These are phyloP conservation scores for Silvanus unidentatus DNA, from an alignment of 2,888 invertebrate genomes.

Conservation along the genomic window DNA sequence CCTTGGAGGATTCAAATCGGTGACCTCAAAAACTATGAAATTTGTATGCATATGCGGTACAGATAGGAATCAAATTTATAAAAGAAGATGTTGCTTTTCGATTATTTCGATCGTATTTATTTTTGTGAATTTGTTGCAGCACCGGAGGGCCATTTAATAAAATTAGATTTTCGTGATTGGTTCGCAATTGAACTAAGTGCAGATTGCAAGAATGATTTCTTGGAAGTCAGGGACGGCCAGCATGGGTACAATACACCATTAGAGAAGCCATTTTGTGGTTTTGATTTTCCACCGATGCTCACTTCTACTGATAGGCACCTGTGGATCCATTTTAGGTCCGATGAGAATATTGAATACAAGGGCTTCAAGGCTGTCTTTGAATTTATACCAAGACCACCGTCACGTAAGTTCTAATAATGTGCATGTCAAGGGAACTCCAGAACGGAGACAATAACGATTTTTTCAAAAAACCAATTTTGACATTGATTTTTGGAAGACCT, in stretches of 20 bases:
- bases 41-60: too few relatives aligned
- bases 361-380: constrained; percentile 76
- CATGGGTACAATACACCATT: constrained; percentile 66
- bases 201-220: constrained; percentile 71
- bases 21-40: too few relatives aligned
- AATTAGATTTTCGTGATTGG: constrained; percentile 73
- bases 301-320: constrained; percentile 67
- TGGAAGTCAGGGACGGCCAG: constrained; percentile 78
- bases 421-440: too few relatives aligned
- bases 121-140: constrained; percentile 38
- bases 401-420: constrained; percentile 49
- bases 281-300: constrained; percentile 65
- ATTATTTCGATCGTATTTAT: too few relatives aligned
- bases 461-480: too few relatives aligned
- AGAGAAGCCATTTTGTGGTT: constrained; percentile 59
- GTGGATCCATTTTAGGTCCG: constrained; percentile 75
- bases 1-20: too few relatives aligned
- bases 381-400: constrained; percentile 55
- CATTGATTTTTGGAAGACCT: too few relatives aligned
- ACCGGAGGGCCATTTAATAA: constrained; percentile 60
- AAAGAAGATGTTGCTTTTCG: too few relatives aligned
- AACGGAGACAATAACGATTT: too few relatives aligned
- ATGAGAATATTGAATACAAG: constrained; percentile 70
- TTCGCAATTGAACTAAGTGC: constrained; percentile 66
- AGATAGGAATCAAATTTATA: too few relatives aligned